Base-by-base conservation (phyloP, 2,888 invertebrate species). In the Nemoura dubitans region DNA sequence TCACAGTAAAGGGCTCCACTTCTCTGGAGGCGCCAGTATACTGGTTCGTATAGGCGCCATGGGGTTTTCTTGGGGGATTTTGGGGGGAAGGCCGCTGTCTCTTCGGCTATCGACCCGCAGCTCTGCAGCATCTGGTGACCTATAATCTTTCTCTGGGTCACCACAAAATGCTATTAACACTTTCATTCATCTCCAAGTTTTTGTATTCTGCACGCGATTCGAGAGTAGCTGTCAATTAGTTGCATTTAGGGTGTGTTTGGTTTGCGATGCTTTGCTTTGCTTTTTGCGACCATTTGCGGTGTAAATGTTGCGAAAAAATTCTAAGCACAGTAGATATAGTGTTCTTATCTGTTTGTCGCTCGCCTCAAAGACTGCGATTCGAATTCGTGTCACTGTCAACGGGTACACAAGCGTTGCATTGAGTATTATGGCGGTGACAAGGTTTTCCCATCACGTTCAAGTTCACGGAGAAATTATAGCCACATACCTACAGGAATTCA, bases 61-160 rank as follows among this genome's bases (percentile, higher is more conserved):
- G 10, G 36, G 10, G 36, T 36, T 36, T 36, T 36, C 36, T 36
- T 10, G 36, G 36, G 36, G 36, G 16, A 2, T 59, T 59, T 3
- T 59, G 59, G 21, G 59, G 59, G 59, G 59, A 14, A 21, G 16
- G 16, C 14, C 21, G 59, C 21, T 14, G 59, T 59, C 59, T 59
- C 59, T 1, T 59, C 59, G 21, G 36, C 36, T 59, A 59, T 59
- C 59, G 59, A 59, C 59, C 36, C 16, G 59, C 59, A 14, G 3
- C 59, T 14, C 3, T 21, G 59, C 59, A 59, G 59, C 59, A 59
- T 59, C 59, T 59, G n/a, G 59, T 59, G 59, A 59, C 59, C 59
- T 59, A 59, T 59, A 59, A 59, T 59, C 10, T 59, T 59, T 59
- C 59, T 59, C 59, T 59, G 59, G 59, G 59, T 59, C 59, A 59